Percentiles rank a stretch among this genome's conserved stretches.
These are phyloP conservation scores for Struthio camelus DNA, from an alignment of 2,113 vertebrate genomes.

Conservation along the genomic window DNA sequence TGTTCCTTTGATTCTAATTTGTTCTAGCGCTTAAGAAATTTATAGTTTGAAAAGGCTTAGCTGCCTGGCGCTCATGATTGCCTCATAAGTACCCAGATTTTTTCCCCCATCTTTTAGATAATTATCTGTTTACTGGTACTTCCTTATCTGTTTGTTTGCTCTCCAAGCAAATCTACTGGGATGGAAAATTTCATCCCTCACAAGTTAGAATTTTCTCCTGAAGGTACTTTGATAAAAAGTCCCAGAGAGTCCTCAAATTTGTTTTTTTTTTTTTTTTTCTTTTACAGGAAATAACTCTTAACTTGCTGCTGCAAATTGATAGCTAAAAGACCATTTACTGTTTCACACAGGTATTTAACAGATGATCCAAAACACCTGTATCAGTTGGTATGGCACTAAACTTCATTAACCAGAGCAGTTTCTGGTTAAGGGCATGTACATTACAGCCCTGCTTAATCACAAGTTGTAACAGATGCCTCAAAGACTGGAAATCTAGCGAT, in stretches of 20 bases:
- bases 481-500: not conserved
- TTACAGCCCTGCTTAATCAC: not conserved
- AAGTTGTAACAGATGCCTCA: not conserved
- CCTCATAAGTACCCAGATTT: not conserved
- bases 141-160: not conserved
- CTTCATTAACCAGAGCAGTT: not conserved
- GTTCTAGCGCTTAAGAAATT: not conserved
- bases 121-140: not conserved
- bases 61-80: not conserved
- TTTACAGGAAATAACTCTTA: not conserved
- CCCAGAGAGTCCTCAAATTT: not conserved
- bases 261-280: not conserved
- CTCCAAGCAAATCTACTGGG: not conserved
- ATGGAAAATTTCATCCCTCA: not conserved
- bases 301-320: not conserved
- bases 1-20: not conserved
- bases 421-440: not conserved
- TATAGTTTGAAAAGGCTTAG: not conserved
- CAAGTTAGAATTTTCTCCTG: not conserved
- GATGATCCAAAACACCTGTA: not conserved
- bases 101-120: not conserved
- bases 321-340: not conserved
- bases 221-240: not conserved
- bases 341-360: not conserved
- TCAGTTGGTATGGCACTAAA: not conserved